phyloP scores from a whole-genome alignment of 1,140 invertebrate genomes.

The Hestina assimilis region DNA sequence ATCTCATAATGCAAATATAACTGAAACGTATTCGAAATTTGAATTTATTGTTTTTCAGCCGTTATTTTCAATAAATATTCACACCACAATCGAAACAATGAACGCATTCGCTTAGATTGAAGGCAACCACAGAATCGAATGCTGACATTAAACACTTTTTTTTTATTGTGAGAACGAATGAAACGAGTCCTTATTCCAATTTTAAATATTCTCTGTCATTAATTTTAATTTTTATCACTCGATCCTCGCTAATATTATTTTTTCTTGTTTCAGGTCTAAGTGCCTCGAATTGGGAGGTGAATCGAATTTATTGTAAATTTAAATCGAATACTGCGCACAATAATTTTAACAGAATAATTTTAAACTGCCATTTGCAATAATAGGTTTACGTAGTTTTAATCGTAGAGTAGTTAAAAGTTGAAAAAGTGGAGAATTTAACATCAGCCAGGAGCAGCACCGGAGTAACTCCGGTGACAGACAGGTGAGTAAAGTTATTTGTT shows the following conservation, averaged over 20 bases:
- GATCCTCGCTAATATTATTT: conserved; percentile 10
- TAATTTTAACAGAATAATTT: not conserved
- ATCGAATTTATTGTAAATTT: conserved; percentile 11
- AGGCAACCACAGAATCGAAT: conserved; percentile 31
- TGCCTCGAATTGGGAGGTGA: not conserved
- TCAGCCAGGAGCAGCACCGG: conserved; percentile 51
- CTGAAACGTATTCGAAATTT: conserved; percentile 42
- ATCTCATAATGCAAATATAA: conserved; percentile 39
- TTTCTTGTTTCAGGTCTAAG: conserved; percentile 63
- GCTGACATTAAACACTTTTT: conserved; percentile 12
- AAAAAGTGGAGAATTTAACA: conserved; percentile 66
- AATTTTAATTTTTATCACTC: conserved; percentile 4
- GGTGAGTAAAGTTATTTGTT: conserved; percentile 54
- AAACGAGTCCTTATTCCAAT: conserved; percentile 2
- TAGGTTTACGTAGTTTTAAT: conserved; percentile 20
- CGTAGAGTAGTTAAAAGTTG: conserved; percentile 32
- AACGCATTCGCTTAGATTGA: conserved; percentile 37
- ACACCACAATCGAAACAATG: conserved; percentile 14
- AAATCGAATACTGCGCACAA: not conserved
- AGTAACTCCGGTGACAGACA: conserved; percentile 63
- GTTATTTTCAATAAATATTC: conserved; percentile 43
- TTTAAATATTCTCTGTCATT: not conserved
- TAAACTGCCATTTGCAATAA: conserved; percentile 37
- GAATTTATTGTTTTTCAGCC: conserved; percentile 49
- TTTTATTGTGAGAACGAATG: conserved; percentile 8